A percentile compares a stretch with the other conserved stretches of the same genome.
These are phyloP conservation scores for Xylocopa sonorina DNA, from an alignment of 1,140 invertebrate genomes.

Conservation along the genomic window DNA sequence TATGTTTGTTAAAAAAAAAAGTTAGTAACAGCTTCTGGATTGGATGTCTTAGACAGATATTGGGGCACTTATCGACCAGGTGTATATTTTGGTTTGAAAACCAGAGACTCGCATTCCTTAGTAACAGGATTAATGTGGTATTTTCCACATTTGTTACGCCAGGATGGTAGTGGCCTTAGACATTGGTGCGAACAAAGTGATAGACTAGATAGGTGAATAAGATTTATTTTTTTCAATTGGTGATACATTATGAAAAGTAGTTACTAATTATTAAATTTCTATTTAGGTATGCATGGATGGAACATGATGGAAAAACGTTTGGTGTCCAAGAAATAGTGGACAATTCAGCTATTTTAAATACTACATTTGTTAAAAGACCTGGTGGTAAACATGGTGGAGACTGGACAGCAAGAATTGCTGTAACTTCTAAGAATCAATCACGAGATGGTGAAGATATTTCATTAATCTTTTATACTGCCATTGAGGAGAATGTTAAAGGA, in stretches of 20 bases:
- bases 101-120: slow-evolving; percentile 92
- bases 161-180: slow-evolving; percentile 87
- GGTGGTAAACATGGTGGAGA: slow-evolving; percentile 93
- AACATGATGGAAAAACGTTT: slow-evolving; percentile 96
- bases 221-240: background rate
- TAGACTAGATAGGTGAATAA: slow-evolving; percentile 86
- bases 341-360: slow-evolving; percentile 88
- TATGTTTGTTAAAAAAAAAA: slow-evolving; percentile 74
- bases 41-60: slow-evolving; percentile 90
- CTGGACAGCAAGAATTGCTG: slow-evolving; percentile 93
- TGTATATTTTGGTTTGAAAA: slow-evolving; percentile 95
- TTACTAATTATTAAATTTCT: slow-evolving; percentile 16
- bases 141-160: slow-evolving; percentile 86
- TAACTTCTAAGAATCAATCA: slow-evolving; percentile 81
- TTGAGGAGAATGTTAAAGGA: slow-evolving; percentile 87
- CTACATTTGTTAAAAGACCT: slow-evolving; percentile 93
- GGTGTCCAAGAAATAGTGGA: slow-evolving; percentile 96
- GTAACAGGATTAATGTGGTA: slow-evolving; percentile 99
- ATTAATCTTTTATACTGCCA: slow-evolving; percentile 89
- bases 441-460: slow-evolving; percentile 83
- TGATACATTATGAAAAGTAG: no score
- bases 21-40: slow-evolving; percentile 86
- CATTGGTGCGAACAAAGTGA: slow-evolving; percentile 98
- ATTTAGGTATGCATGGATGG: slow-evolving; percentile 90
- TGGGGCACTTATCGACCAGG: slow-evolving; percentile 97